Percentiles rank a stretch among this genome's conserved stretches.
phyloP scores from a whole-genome alignment of 1,140 invertebrate species.

The Diploscapter pachys region DNA sequence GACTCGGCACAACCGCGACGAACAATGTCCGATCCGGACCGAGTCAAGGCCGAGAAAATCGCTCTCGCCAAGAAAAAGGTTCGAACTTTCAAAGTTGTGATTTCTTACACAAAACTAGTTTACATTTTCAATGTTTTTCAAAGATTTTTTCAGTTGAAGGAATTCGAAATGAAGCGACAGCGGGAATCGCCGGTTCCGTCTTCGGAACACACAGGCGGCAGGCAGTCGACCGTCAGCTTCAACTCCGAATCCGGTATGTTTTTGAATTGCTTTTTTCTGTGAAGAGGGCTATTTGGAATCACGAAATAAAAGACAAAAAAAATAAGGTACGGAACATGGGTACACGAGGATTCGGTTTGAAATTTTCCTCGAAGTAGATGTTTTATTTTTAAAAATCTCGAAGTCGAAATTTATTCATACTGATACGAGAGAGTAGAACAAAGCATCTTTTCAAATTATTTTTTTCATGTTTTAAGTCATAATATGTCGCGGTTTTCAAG shows the following conservation, averaged over 20 bases:
- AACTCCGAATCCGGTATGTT: not conserved
- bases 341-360: not conserved
- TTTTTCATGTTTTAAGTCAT: too few species aligned
- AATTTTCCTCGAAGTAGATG: too few species aligned
- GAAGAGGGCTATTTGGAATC: not conserved
- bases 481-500: too few species aligned
- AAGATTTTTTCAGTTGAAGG: conserved; percentile 10
- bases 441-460: too few species aligned
- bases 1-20: too few species aligned
- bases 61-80: conserved; percentile 13
- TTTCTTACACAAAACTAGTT: not conserved
- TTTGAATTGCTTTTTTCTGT: conserved; percentile 3
- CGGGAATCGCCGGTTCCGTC: not conserved
- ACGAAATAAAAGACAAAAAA: not conserved
- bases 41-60: conserved; percentile 9
- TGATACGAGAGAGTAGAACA: too few species aligned
- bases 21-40: conserved; percentile 1
- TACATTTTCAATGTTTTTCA: not conserved
- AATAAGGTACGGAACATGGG: too few species aligned
- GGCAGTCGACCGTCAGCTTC: conserved; percentile 2
- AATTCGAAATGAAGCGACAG: conserved; percentile 9
- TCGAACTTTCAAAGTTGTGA: too few species aligned
- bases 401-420: too few species aligned
- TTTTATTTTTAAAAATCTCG: too few species aligned
- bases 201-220: conserved; percentile 1